These are phyloP conservation scores for Lanistes nyassanus DNA, from an alignment of 1,140 invertebrate genomes.

Conservation along the genomic window DNA sequence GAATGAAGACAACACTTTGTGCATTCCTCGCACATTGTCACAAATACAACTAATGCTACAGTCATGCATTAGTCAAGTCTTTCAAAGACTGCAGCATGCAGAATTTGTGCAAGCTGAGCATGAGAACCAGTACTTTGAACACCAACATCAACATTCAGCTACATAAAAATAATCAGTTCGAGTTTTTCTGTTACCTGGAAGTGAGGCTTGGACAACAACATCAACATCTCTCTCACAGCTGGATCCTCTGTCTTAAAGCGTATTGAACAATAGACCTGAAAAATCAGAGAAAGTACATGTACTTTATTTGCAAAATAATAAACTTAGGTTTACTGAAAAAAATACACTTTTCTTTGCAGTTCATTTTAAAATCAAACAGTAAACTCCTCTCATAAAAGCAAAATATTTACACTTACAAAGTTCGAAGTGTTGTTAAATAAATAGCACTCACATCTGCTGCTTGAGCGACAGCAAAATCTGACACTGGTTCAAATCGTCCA, in stretches of 20 bases:
- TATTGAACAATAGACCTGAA: constrained; percentile 40
- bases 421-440: not conserved
- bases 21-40: too few relatives aligned
- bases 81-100: not conserved
- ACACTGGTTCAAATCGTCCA: constrained; percentile 36
- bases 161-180: not conserved
- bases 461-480: constrained; percentile 45
- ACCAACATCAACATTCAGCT: too few relatives aligned
- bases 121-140: too few relatives aligned
- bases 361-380: not conserved
- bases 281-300: constrained; percentile 18
- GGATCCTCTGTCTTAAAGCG: constrained; percentile 33
- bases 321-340: not conserved
- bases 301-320: constrained; percentile 8
- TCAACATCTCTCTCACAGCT: constrained; percentile 44
- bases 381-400: not conserved
- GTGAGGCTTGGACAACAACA: constrained; percentile 51
- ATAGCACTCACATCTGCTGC: constrained; percentile 48
- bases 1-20: too few relatives aligned
- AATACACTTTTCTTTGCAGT: constrained; percentile 1
- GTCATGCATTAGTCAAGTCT: not conserved
- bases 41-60: too few relatives aligned
- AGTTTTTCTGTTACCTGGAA: constrained; percentile 38
- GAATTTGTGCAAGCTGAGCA: too few relatives aligned
- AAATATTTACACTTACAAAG: not conserved